phyloP scores from a whole-genome alignment of 2,113 vertebrate species.

The Microtus richardsoni region DNA sequence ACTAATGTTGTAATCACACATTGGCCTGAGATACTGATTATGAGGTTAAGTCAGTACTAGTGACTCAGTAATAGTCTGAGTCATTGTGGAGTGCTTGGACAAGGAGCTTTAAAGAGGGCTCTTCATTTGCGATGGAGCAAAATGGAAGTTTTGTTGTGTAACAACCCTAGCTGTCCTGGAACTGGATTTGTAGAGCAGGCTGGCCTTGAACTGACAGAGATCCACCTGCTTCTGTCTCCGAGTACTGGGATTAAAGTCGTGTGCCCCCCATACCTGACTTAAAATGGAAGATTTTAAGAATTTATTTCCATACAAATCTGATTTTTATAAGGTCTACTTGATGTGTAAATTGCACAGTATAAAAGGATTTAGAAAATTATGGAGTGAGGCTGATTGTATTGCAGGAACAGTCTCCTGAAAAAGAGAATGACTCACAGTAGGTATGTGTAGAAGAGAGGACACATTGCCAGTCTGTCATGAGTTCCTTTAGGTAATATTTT shows the following conservation, averaged over 20 bases:
- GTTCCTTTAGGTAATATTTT: slow-evolving; percentile 46
- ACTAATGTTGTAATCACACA: background rate
- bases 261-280: background rate
- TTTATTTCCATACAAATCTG: background rate
- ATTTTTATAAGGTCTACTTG: slow-evolving; percentile 23
- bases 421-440: background rate
- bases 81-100: slow-evolving; percentile 17
- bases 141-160: background rate
- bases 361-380: background rate
- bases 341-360: background rate
- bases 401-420: background rate
- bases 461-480: background rate
- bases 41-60: slow-evolving; percentile 72
- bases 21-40: slow-evolving; percentile 61
- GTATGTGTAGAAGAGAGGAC: background rate
- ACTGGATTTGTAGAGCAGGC: background rate
- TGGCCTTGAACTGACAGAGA: background rate
- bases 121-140: slow-evolving; percentile 19
- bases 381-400: background rate
- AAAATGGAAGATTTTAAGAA: background rate
- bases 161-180: background rate
- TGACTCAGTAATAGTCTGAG: slow-evolving; percentile 69
- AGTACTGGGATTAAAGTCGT: background rate
- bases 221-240: background rate
- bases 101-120: background rate